Conservation (phyloP, 2,113 vertebrate genomes). For the Pycnonotus jocosus region DNA sequence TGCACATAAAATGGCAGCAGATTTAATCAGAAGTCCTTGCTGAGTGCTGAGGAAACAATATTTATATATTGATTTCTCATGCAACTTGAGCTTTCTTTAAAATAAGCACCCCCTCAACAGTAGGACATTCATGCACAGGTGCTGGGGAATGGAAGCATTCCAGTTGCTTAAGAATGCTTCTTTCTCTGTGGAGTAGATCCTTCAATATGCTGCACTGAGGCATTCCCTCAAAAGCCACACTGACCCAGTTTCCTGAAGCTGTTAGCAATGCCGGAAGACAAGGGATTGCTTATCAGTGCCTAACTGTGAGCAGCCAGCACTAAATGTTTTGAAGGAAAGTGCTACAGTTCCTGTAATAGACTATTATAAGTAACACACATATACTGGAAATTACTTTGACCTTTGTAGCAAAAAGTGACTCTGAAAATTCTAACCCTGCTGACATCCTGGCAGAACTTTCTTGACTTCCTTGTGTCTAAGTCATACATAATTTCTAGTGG, state of each 20-base stretch:
- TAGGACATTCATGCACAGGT: not conserved
- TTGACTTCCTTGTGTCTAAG: not conserved
- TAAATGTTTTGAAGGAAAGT: not conserved
- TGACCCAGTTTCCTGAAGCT: conserved; percentile 48
- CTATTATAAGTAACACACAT: not conserved
- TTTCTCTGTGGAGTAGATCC: not conserved
- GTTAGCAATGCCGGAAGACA: not conserved
- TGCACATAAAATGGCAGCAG: not conserved
- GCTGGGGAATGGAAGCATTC: not conserved
- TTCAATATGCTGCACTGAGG: not conserved
- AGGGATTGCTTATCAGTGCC: not conserved
- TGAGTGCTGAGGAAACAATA: conserved; percentile 26
- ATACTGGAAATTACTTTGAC: not conserved
- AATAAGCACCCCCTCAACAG: not conserved
- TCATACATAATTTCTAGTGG: not conserved
- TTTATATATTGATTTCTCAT: not conserved
- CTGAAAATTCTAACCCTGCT: not conserved
- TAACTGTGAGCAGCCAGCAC: not conserved
- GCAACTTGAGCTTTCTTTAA: not conserved
- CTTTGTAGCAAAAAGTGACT: not conserved
- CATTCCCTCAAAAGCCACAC: conserved; percentile 27
- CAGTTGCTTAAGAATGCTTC: not conserved
- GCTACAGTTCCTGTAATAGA: not conserved
- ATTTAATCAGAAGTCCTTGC: not conserved
- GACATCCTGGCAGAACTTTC: not conserved